Conservation (phyloP, 2,888 invertebrate species). For the Heteromurus nitidus region DNA sequence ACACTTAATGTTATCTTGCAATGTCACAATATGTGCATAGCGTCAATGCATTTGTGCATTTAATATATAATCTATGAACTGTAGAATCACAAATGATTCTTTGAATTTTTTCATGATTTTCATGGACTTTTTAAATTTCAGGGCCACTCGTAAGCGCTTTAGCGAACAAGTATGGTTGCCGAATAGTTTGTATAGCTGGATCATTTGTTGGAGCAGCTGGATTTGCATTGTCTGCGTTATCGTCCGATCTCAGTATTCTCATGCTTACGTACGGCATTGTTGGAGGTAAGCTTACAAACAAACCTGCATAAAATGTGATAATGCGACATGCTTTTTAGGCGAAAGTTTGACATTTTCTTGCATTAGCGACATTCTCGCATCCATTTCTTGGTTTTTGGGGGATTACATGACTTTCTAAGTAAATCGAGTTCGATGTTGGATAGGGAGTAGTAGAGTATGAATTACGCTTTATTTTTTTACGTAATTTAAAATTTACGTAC, state of each 20-base stretch:
- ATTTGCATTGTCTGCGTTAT: slow-evolving; percentile 91
- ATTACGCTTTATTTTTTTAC: too few relatives aligned
- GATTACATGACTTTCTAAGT: too few relatives aligned
- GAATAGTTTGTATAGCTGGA: slow-evolving; percentile 94
- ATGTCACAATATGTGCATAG: not conserved
- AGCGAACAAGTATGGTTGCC: slow-evolving; percentile 96
- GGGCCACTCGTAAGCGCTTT: slow-evolving; percentile 96
- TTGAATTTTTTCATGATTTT: too few relatives aligned
- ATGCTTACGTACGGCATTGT: slow-evolving; percentile 95
- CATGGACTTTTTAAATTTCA: slow-evolving; percentile 76
- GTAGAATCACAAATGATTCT: too few relatives aligned
- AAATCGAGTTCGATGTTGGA: too few relatives aligned
- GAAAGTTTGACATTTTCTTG: too few relatives aligned
- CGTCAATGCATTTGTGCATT: not conserved
- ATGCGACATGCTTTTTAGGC: too few relatives aligned
- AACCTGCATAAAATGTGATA: too few relatives aligned
- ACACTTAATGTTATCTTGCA: not conserved
- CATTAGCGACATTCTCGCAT: too few relatives aligned
- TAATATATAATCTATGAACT: slow-evolving; percentile 23
- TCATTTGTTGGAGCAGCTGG: slow-evolving; percentile 89
- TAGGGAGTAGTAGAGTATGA: too few relatives aligned
- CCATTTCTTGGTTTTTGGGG: too few relatives aligned
- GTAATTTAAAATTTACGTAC: too few relatives aligned
- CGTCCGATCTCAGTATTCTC: slow-evolving; percentile 89
- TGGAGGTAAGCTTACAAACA: slow-evolving; percentile 86